Base-by-base conservation (phyloP, 2,113 vertebrate species). In the Sylvia atricapilla region DNA sequence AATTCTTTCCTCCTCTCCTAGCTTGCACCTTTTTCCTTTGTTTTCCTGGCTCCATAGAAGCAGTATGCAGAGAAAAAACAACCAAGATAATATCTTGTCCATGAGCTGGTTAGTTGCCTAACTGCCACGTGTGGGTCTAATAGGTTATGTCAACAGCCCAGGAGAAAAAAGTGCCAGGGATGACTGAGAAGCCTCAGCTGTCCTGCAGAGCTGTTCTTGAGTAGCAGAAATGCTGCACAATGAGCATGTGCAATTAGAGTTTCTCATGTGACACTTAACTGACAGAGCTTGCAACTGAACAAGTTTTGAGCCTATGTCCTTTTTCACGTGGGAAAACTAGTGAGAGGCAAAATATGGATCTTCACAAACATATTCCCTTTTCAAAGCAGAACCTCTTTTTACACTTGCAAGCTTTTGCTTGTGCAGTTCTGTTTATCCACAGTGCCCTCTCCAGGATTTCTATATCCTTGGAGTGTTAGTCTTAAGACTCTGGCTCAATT, bases 351-450 rank as follows among this genome's bases (percentile, higher is more conserved):
- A 50, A 59, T n/a, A 17, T 22, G 15, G 7, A 30, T 68, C 20
- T 53, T 13, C 35, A 46, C 33, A 73, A 28, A 37, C 9, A 6
- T 63, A 8, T 53, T 89, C 52, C 5, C 9, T 84, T 92, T 41
- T 81, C 25, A 69, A 58, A 80, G 56, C 39, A 83, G 73, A 87
- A 52, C 30, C 12, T 11, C 35, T 73, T 83, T 58, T 74, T 73
- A 69, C 20, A 4, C 46, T 56, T 69, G 11, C 8, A 78, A 33
- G 46, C 80, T 94, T 95, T 96, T 55, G 58, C 52, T 85, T 95
- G 83, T 78, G 37, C 66, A 68, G 64, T 83, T 95, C 89, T 94
- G 75, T 93, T 96, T 95, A 91, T 69, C n/a, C 76, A 56, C 62
- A 70, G 62, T 66, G 75, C 76, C 78, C 73, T 79, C 78, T 94